Conservation (phyloP, 2,797 vertebrate species). For the Halcyon smyrnensis region DNA sequence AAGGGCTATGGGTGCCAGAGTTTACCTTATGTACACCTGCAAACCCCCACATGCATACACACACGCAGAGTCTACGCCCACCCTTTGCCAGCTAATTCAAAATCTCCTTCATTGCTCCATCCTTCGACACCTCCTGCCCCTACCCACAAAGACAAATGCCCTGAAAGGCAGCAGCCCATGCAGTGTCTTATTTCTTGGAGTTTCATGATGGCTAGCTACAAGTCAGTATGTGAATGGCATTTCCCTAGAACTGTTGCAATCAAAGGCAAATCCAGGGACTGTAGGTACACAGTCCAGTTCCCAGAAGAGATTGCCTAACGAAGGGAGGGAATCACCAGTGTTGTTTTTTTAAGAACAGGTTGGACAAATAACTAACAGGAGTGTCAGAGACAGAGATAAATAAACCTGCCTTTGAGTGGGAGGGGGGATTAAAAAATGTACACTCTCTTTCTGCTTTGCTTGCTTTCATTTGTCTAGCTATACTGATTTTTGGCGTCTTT, state of each 20-base stretch:
- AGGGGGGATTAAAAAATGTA: background rate
- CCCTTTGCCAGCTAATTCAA: background rate
- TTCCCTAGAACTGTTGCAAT: background rate
- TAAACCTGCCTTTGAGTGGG: background rate
- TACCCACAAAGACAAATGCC: background rate
- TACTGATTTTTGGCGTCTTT: background rate
- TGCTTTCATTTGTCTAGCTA: background rate
- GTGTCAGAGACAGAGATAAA: background rate
- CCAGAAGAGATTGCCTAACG: background rate
- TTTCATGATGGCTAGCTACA: background rate
- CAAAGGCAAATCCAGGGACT: background rate
- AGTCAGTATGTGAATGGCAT: background rate
- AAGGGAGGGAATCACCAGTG: background rate
- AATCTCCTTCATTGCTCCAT: background rate
- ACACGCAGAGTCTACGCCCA: too few relatives aligned
- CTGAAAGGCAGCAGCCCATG: background rate
- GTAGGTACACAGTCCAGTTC: background rate
- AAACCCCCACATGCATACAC: background rate
- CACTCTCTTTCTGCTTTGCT: background rate
- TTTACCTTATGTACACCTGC: accelerated
- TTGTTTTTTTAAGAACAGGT: background rate
- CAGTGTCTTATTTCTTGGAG: accelerated
- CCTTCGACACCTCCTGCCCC: background rate
- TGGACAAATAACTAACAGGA: background rate
- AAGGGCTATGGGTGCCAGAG: background rate